A percentile compares a stretch with the other conserved stretches of the same genome.
These are phyloP conservation scores for Notarius lentiginosus DNA, from an alignment of 2,113 vertebrate genomes.

Conservation along the genomic window DNA sequence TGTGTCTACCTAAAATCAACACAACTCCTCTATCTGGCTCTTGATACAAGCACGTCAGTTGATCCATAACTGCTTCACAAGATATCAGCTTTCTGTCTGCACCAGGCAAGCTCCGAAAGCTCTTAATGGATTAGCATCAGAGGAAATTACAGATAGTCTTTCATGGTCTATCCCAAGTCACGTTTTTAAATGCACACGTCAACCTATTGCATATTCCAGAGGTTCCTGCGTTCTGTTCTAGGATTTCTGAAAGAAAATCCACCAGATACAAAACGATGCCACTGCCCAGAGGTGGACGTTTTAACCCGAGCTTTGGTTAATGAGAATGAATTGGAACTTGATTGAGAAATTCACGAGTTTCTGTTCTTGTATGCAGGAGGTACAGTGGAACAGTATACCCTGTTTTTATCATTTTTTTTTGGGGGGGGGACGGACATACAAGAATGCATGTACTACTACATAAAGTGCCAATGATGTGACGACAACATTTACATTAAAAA, in stretches of 20 bases:
- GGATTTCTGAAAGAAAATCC: not conserved
- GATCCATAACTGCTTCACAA: not conserved
- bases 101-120: not conserved
- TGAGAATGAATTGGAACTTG: not conserved
- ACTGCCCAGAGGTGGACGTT: not conserved
- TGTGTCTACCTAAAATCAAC: not conserved
- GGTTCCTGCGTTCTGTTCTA: not conserved
- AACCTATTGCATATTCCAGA: not conserved
- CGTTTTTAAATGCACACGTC: not conserved
- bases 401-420: not conserved
- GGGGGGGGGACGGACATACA: not conserved
- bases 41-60: too few relatives aligned
- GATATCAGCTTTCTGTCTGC: not conserved
- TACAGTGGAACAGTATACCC: not conserved
- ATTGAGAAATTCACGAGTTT: not conserved
- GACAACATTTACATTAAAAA: not conserved
- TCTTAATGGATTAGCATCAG: slow-evolving; percentile 10
- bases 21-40: not conserved
- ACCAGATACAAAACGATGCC: not conserved
- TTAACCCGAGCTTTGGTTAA: not conserved
- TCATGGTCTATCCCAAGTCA: not conserved
- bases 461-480: not conserved
- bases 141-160: slow-evolving; percentile 25
- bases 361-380: not conserved
- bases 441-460: not conserved